Conservation (phyloP, 2,888 invertebrate genomes). For the Drosophila lacicola region DNA sequence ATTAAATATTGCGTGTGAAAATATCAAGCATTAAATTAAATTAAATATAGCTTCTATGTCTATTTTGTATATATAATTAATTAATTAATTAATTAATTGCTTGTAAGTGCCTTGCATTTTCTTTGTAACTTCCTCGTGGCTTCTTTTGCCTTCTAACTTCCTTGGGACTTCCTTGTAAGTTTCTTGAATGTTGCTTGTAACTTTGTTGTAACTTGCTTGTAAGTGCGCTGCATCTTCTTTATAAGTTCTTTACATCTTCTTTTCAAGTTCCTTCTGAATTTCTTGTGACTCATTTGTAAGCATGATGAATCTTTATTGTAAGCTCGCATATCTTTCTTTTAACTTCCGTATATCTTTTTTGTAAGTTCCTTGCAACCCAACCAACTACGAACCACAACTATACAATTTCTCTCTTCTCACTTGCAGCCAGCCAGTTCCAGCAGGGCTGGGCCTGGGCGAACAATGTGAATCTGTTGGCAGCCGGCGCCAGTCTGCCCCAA, state of each 20-base stretch:
- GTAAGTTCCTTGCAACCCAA: neutral
- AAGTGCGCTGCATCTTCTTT: neutral
- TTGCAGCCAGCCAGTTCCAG: conserved; percentile 86
- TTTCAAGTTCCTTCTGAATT: neutral
- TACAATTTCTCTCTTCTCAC: neutral
- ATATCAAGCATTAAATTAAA: too few species aligned
- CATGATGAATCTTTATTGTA: neutral
- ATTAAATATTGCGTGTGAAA: too few species aligned
- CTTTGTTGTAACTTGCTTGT: neutral
- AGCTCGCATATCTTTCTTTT: neutral
- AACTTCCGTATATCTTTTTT: neutral
- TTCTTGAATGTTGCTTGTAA: neutral
- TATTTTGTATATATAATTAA: too few species aligned
- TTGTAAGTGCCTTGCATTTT: neutral
- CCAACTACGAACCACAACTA: neutral
- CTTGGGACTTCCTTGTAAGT: neutral
- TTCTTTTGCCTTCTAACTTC: neutral
- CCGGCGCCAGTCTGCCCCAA: conserved; percentile 87
- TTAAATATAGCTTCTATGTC: too few species aligned
- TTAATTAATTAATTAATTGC: too few species aligned
- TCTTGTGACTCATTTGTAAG: neutral
- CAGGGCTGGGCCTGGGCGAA: conserved; percentile 87
- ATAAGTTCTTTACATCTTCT: neutral
- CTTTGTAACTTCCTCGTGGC: neutral
- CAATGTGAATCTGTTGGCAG: conserved; percentile 87